phyloP scores from a whole-genome alignment of 2,113 vertebrate species.

The Archilochus colubris region DNA sequence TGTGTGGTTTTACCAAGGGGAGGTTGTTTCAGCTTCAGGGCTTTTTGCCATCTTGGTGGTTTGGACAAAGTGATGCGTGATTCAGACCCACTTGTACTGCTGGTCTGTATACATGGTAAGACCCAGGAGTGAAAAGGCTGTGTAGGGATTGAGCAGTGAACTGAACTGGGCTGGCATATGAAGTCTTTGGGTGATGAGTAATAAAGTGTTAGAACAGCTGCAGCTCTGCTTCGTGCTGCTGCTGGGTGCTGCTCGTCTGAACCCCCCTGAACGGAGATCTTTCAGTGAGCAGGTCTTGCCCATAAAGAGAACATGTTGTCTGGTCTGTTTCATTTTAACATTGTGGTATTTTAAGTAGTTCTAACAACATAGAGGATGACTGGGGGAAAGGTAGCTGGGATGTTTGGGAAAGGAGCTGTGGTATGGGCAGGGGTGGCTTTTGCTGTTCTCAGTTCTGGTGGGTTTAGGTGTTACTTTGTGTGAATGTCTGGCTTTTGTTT shows the following conservation, averaged over 20 bases:
- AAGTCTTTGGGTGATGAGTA: rapidly evolving
- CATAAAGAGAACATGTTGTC: background rate
- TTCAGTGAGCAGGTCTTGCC: background rate
- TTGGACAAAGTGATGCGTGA: rapidly evolving
- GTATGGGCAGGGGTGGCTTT: background rate
- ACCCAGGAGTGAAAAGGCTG: background rate
- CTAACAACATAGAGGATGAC: background rate
- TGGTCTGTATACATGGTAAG: rapidly evolving
- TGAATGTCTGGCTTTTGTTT: background rate
- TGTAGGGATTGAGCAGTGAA: background rate
- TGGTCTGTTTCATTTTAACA: background rate
- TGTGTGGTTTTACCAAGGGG: background rate
- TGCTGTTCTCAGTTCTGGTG: background rate
- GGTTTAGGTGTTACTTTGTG: background rate
- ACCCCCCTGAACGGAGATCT: background rate
- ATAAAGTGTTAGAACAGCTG: too few relatives aligned
- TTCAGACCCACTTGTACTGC: rapidly evolving
- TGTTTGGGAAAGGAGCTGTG: background rate
- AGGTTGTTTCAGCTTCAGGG: background rate
- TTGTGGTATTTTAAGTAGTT: background rate
- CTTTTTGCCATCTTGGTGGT: background rate
- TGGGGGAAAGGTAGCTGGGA: background rate
- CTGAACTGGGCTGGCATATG: background rate
- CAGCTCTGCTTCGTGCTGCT: background rate
- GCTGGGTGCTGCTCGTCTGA: background rate